A percentile compares a stretch with the other conserved stretches of the same genome.
Conservation (phyloP, 2,888 invertebrate genomes). For the Gibbula magus region DNA sequence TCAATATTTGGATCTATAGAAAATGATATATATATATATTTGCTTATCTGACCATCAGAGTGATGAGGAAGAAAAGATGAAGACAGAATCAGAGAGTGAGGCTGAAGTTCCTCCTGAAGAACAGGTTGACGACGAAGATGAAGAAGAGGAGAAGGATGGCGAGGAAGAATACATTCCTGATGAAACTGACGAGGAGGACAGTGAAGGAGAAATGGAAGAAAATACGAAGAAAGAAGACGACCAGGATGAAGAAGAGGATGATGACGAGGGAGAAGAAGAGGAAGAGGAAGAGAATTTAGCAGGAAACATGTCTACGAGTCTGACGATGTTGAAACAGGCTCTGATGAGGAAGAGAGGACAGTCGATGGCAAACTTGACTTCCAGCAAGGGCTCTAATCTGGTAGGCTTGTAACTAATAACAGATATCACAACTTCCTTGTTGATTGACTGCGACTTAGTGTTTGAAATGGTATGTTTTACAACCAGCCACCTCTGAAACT, state of each 20-base stretch:
- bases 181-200: background rate
- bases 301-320: background rate
- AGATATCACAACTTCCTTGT: no score
- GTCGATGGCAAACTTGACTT: no score
- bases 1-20: no score
- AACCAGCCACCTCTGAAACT: no score
- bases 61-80: no score
- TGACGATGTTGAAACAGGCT: background rate
- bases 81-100: background rate
- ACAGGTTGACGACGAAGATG: background rate
- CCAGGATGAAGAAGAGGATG: background rate
- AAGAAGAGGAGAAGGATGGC: background rate
- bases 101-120: background rate
- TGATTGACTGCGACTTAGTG: no score
- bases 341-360: background rate
- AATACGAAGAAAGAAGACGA: background rate
- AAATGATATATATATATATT: no score
- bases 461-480: no score
- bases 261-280: background rate
- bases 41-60: no score
- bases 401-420: no score
- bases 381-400: no score
- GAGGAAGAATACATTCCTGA: background rate
- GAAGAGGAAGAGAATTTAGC: background rate
- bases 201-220: background rate